A percentile compares a stretch with the other conserved stretches of the same genome.
Evolutionary conservation across 1,140 invertebrate genomes (phyloP).

Genomic region (Batillaria attramentaria): DNA sequence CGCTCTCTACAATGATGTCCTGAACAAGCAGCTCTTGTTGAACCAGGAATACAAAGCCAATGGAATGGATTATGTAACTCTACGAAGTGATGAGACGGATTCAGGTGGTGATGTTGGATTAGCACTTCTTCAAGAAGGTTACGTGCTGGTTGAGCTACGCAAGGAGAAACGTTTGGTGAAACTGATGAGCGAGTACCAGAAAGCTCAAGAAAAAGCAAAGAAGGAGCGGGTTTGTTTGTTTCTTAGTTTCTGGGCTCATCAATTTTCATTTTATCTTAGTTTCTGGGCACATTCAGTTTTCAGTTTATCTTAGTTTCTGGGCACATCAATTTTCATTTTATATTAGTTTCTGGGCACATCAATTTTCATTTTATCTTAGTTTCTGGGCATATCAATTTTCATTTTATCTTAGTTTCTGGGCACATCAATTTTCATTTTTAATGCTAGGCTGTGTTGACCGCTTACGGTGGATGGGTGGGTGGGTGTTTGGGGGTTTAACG

Average conservation of each 20-base stretch:
- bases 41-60: constrained; percentile 75
- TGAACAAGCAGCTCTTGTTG: constrained; percentile 71
- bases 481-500: no score
- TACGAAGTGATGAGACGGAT: constrained; percentile 80
- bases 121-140: constrained; percentile 87
- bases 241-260: no score
- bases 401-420: background rate
- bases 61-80: constrained; percentile 78
- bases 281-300: no score
- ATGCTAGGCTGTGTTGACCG: no score
- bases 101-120: constrained; percentile 85
- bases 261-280: no score
- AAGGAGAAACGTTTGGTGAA: constrained; percentile 87
- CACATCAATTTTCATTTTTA: background rate
- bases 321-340: no score
- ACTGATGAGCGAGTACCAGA: constrained; percentile 86
- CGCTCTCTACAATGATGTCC: constrained; percentile 66
- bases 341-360: no score
- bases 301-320: no score
- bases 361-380: no score
- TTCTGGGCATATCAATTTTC: no score
- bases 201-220: constrained; percentile 88
- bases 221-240: constrained; percentile 78
- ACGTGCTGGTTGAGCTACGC: constrained; percentile 85
- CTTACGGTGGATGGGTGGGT: no score